Evolutionary conservation across 2,797 vertebrate species (phyloP).

Genomic region (Sebastes hopkinsi): DNA sequence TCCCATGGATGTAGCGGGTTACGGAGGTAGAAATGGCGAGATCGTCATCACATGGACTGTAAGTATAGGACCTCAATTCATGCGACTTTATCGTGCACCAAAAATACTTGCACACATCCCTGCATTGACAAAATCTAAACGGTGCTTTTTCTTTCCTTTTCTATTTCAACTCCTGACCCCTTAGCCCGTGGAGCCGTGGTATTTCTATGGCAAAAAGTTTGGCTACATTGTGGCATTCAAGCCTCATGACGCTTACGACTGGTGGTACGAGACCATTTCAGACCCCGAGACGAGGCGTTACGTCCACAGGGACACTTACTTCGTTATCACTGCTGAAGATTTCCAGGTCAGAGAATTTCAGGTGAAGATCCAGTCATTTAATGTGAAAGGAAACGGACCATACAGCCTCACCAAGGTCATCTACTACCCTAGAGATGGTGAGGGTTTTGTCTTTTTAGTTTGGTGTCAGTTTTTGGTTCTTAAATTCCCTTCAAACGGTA

Average conservation of each 20-base stretch:
- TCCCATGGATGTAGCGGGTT: conserved; percentile 91
- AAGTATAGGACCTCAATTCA: conserved; percentile 39
- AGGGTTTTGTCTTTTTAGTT: neutral
- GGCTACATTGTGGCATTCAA: conserved; percentile 96
- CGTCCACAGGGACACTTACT: conserved; percentile 88
- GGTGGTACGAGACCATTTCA: conserved; percentile 93
- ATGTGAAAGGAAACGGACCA: conserved; percentile 94
- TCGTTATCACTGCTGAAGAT: conserved; percentile 70
- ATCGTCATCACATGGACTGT: conserved; percentile 96
- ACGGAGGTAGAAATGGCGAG: conserved; percentile 91
- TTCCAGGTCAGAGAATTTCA: conserved; percentile 91
- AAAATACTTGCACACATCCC: neutral
- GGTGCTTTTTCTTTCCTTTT: neutral
- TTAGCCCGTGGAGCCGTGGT: conserved; percentile 93
- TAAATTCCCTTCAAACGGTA: neutral
- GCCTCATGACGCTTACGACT: conserved; percentile 90
- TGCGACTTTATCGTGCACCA: fast-evolving
- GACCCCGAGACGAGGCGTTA: conserved; percentile 92
- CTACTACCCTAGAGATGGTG: conserved; percentile 92
- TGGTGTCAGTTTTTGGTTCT: neutral
- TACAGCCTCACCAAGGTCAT: conserved; percentile 90
- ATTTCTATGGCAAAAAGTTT: conserved; percentile 94
- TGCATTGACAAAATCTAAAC: neutral
- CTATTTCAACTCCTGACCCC: neutral
- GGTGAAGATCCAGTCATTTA: conserved; percentile 96